Conservation (phyloP, 1,140 invertebrate genomes). For the Eriosoma lanigerum region DNA sequence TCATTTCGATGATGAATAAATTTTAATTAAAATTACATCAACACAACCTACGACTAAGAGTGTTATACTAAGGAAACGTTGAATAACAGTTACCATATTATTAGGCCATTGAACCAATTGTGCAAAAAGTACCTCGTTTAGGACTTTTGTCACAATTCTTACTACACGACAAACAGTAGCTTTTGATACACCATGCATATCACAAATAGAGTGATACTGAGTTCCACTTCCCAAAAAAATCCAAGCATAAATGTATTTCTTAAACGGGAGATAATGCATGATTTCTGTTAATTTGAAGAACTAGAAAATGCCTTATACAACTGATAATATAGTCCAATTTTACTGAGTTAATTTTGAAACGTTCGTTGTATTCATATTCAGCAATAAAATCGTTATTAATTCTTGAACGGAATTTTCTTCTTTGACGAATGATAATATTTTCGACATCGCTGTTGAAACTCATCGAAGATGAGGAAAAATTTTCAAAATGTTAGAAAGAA, state of each 20-base stretch:
- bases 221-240: slow-evolving; percentile 55
- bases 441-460: too few relatives aligned
- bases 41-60: too few relatives aligned
- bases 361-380: slow-evolving; percentile 7
- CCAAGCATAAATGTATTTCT: slow-evolving; percentile 53
- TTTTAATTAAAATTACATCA: slow-evolving; percentile 55
- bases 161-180: slow-evolving; percentile 54
- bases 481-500: background rate
- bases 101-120: too few relatives aligned
- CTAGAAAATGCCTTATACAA: slow-evolving; percentile 41
- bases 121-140: too few relatives aligned
- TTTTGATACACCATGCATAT: slow-evolving; percentile 54
- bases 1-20: slow-evolving; percentile 54
- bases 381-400: slow-evolving; percentile 18
- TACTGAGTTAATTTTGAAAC: slow-evolving; percentile 34
- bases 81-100: too few relatives aligned
- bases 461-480: too few relatives aligned
- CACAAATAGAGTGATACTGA: slow-evolving; percentile 53
- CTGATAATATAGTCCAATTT: slow-evolving; percentile 37
- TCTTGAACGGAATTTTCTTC: slow-evolving; percentile 5
- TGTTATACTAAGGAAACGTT: too few relatives aligned
- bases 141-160: slow-evolving; percentile 47
- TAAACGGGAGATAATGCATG: slow-evolving; percentile 50
- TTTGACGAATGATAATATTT: too few relatives aligned
- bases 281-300: slow-evolving; percentile 52